Evolutionary conservation across 2,888 invertebrate species (phyloP).

Genomic region (Protonemura montana): DNA sequence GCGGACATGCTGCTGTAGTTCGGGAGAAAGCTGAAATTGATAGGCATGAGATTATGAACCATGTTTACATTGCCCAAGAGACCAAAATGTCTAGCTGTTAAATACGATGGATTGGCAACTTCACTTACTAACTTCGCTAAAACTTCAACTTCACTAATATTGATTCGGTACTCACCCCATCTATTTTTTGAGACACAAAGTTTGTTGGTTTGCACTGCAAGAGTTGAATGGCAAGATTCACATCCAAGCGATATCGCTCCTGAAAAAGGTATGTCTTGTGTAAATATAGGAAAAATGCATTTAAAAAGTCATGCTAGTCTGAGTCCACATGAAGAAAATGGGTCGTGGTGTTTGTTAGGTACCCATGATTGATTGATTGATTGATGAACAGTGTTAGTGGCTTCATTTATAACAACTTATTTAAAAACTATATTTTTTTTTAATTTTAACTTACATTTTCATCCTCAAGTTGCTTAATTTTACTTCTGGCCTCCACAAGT

Average conservation of each 20-base stretch:
- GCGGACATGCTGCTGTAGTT: conserved; percentile 89
- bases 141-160: too few species aligned
- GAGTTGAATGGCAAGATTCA: conserved; percentile 90
- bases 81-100: too few species aligned
- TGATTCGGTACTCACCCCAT: conserved; percentile 72
- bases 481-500: conserved; percentile 84
- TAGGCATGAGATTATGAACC: neutral
- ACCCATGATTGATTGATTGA: too few species aligned
- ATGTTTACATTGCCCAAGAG: too few species aligned
- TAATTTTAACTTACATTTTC: conserved; percentile 86
- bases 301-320: too few species aligned
- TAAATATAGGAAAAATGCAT: neutral
- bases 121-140: too few species aligned
- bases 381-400: too few species aligned
- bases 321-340: too few species aligned
- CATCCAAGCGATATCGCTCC: conserved; percentile 94
- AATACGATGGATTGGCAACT: too few species aligned
- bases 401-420: too few species aligned
- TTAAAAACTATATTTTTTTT: too few species aligned
- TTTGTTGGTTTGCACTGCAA: conserved; percentile 94
- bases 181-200: conserved; percentile 90
- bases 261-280: conserved; percentile 60
- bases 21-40: conserved; percentile 78
- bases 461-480: conserved; percentile 81
- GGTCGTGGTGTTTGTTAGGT: too few species aligned